Percentiles rank a stretch among this genome's conserved stretches.
These are phyloP conservation scores for Xiphophorus couchianus DNA, from an alignment of 2,113 vertebrate genomes.

Conservation along the genomic window DNA sequence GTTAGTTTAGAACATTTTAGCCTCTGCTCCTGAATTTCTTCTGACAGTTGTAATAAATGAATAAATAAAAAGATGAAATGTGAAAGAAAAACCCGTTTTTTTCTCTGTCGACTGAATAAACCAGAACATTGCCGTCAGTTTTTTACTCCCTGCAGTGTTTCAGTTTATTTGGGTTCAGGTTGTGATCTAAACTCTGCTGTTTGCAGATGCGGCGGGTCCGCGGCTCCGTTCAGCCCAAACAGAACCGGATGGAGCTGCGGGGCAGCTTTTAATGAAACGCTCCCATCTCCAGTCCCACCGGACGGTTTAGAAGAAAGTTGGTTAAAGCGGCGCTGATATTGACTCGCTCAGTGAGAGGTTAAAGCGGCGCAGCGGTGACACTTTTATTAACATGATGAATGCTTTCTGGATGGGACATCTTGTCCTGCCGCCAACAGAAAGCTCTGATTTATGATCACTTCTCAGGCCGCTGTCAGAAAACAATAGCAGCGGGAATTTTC, in stretches of 20 bases:
- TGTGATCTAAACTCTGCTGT: too few relatives aligned
- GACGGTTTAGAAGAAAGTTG: not conserved
- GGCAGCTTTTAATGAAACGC: not conserved
- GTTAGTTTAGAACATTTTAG: too few relatives aligned
- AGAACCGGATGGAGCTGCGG: not conserved
- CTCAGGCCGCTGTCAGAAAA: not conserved
- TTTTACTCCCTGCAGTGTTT: too few relatives aligned
- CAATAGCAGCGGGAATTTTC: not conserved
- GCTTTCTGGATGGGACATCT: not conserved
- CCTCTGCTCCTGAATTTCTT: too few relatives aligned
- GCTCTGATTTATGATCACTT: not conserved
- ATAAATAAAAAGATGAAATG: too few relatives aligned
- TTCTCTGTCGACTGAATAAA: too few relatives aligned
- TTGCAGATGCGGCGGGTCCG: too few relatives aligned
- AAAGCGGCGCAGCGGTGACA: not conserved
- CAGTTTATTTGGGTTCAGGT: too few relatives aligned
- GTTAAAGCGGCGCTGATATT: not conserved
- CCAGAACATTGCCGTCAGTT: too few relatives aligned
- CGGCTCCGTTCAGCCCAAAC: not conserved
- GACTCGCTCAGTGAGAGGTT: not conserved
- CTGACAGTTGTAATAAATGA: too few relatives aligned
- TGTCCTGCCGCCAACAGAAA: not conserved
- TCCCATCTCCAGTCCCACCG: not conserved
- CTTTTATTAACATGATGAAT: constrained; percentile 1
- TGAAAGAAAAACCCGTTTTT: too few relatives aligned